These are phyloP conservation scores for Caenorhabditis inopinata DNA, from an alignment of 1,140 invertebrate genomes.

Conservation along the genomic window DNA sequence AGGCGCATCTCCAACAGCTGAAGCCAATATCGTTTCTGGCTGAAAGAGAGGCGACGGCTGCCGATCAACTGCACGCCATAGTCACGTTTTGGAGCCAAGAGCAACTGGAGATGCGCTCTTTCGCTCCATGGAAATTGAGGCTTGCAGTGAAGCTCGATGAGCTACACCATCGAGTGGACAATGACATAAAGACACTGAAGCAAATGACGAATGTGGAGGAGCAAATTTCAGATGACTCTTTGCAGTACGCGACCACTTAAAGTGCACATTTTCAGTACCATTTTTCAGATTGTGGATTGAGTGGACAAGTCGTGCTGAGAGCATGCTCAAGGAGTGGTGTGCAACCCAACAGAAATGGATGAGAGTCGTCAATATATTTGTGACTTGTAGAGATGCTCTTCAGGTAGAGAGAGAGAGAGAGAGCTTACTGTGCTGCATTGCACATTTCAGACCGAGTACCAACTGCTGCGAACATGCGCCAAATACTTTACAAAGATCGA, in stretches of 20 bases:
- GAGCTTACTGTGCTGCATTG: too few species aligned
- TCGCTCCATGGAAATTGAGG: background rate
- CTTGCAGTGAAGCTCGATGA: background rate
- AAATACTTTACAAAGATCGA: slow-evolving; percentile 22
- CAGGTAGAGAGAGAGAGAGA: too few species aligned
- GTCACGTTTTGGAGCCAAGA: slow-evolving; percentile 33
- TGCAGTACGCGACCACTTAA: background rate
- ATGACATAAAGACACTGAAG: background rate
- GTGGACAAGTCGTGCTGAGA: background rate
- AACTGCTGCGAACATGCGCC: slow-evolving; percentile 7
- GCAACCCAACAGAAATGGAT: slow-evolving; percentile 25
- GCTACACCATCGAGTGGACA: background rate
- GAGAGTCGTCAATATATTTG: slow-evolving; percentile 36
- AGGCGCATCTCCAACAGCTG: slow-evolving; percentile 33
- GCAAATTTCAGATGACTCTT: background rate
- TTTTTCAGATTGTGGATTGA: slow-evolving; percentile 15
- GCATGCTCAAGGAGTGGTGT: slow-evolving; percentile 5
- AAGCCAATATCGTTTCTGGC: slow-evolving; percentile 40
- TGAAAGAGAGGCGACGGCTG: slow-evolving; percentile 22
- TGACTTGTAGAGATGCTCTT: slow-evolving; percentile 7
- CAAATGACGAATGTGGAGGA: slow-evolving; percentile 21
- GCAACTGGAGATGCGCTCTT: background rate
- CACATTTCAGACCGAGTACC: slow-evolving; percentile 26
- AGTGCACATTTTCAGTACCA: background rate
- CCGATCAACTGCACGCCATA: slow-evolving; percentile 25